Evolutionary conservation across 2,888 invertebrate species (phyloP).

Genomic region (Boloria selene): DNA sequence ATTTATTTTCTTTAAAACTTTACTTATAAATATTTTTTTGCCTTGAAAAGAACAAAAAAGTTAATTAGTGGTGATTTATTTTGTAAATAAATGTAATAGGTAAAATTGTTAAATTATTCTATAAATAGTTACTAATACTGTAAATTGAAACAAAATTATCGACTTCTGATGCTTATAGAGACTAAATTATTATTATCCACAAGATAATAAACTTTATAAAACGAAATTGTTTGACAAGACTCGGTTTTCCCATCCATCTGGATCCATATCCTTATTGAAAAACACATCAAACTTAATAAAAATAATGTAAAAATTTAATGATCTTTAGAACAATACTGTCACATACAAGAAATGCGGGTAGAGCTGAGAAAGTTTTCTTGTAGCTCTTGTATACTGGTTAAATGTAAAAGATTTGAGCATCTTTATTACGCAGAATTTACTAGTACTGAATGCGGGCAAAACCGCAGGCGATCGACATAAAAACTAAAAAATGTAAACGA

Average conservation of each 20-base stretch:
- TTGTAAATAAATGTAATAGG: no score
- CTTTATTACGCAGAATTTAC: constrained; percentile 23
- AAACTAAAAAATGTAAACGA: constrained; percentile 18
- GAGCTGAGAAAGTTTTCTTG: constrained; percentile 21
- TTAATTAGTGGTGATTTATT: no score
- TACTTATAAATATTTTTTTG: neutral
- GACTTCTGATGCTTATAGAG: no score
- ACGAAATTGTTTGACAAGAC: no score
- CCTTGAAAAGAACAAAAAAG: neutral
- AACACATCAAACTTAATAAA: no score
- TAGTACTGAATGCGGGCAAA: constrained; percentile 25
- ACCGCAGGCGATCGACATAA: constrained; percentile 24
- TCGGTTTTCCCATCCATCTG: no score
- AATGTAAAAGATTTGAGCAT: constrained; percentile 22
- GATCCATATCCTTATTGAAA: no score
- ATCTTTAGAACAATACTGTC: neutral
- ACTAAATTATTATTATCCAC: no score
- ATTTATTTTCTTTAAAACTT: neutral
- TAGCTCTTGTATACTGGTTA: constrained; percentile 3
- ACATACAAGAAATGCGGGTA: constrained; percentile 21
- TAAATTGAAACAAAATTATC: no score
- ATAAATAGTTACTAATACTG: no score
- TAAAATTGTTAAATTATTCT: no score
- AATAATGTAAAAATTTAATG: neutral
- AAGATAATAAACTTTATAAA: no score